A percentile compares a stretch with the other conserved stretches of the same genome.
phyloP scores from a whole-genome alignment of 1,140 invertebrate genomes.

The Eriocheir sinensis region DNA sequence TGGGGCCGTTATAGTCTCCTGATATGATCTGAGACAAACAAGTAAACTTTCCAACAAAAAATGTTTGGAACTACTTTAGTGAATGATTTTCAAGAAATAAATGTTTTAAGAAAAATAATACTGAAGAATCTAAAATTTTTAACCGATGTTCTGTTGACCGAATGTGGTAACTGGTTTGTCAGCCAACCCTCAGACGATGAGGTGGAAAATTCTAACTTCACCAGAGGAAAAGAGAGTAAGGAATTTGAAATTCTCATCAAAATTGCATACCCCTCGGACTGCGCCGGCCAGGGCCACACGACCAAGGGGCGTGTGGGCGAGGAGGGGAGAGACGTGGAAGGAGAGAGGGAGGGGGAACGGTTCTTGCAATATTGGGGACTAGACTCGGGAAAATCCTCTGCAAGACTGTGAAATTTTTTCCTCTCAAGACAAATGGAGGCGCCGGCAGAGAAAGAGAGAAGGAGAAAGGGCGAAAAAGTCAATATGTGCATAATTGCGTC shows the following conservation, averaged over 20 bases:
- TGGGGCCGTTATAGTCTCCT: too few relatives aligned
- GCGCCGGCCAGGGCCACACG: background rate
- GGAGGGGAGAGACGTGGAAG: background rate
- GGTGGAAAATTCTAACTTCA: constrained; percentile 12
- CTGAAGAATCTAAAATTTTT: too few relatives aligned
- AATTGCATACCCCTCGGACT: background rate
- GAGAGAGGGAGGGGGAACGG: background rate
- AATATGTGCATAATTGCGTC: background rate
- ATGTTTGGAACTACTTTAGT: too few relatives aligned
- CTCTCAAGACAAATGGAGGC: background rate
- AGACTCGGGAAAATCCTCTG: background rate
- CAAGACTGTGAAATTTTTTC: background rate
- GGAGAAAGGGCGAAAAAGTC: background rate
- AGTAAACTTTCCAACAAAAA: too few relatives aligned
- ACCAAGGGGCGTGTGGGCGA: too few relatives aligned
- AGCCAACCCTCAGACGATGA: background rate
- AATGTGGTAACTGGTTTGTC: background rate
- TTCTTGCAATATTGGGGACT: background rate
- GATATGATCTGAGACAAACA: too few relatives aligned
- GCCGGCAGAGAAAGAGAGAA: background rate
- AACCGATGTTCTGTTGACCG: background rate
- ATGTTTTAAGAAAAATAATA: too few relatives aligned
- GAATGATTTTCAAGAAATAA: too few relatives aligned
- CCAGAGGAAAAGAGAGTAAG: background rate
- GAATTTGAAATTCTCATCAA: constrained; percentile 10